Percentiles rank a stretch among this genome's conserved stretches.
phyloP scores from a whole-genome alignment of 2,113 vertebrate genomes.

The Himantopus leucocephalus region DNA sequence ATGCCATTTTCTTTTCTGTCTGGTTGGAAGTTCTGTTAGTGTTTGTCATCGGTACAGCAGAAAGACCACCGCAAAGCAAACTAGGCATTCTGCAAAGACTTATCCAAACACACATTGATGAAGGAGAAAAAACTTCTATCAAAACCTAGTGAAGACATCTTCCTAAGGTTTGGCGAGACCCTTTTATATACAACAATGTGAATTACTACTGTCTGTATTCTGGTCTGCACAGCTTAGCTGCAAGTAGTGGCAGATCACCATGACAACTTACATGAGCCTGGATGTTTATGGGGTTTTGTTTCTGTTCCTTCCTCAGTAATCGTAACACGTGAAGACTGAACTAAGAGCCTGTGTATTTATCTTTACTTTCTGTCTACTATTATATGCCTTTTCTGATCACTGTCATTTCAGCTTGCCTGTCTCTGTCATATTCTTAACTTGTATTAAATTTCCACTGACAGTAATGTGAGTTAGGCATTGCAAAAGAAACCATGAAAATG shows the following conservation, averaged over 20 bases:
- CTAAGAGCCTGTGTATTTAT: not conserved
- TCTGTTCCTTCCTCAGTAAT: not conserved
- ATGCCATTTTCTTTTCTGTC: not conserved
- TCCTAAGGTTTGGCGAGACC: not conserved
- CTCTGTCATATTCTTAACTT: not conserved
- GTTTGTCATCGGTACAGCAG: not conserved
- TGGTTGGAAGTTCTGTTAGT: not conserved
- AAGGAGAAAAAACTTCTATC: not conserved
- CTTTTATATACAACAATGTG: not conserved
- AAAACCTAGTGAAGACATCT: not conserved
- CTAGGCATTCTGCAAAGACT: not conserved
- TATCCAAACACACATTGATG: not conserved
- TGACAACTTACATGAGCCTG: not conserved
- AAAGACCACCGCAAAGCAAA: not conserved
- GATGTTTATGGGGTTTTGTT: not conserved
- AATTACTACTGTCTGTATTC: not conserved
- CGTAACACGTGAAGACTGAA: not conserved
- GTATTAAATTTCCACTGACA: not conserved
- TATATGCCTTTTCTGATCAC: not conserved
- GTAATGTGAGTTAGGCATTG: not conserved
- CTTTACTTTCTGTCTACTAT: not conserved
- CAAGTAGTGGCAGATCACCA: not conserved
- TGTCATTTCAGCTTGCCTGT: not conserved
- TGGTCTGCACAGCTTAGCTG: not conserved
- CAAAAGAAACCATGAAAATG: not conserved